phyloP scores from a whole-genome alignment of 2,888 invertebrate genomes.

The Lissocephala sabroskyi region DNA sequence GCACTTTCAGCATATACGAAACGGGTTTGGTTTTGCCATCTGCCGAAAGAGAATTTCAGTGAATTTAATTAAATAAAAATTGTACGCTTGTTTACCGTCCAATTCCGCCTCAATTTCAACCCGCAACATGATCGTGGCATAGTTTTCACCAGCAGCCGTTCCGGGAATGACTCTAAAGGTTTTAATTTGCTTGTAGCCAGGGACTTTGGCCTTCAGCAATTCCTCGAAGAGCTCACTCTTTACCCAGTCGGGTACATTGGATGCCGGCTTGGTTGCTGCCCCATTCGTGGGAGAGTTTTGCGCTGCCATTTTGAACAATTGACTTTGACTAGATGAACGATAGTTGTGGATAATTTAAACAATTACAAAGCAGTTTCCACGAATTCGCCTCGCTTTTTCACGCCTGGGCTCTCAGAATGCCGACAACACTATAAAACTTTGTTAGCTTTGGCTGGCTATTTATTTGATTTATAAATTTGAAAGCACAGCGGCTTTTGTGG shows the following conservation, averaged over 20 bases:
- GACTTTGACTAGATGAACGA: too few relatives aligned
- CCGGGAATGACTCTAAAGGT: constrained; percentile 26
- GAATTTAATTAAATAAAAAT: neutral
- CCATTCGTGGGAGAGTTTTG: too few relatives aligned
- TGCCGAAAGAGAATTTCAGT: neutral
- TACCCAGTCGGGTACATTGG: constrained; percentile 32
- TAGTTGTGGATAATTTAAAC: too few relatives aligned
- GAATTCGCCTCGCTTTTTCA: too few relatives aligned
- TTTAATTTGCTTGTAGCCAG: constrained; percentile 22
- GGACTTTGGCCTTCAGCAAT: constrained; percentile 23
- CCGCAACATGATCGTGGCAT: constrained; percentile 27
- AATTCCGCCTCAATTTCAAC: constrained; percentile 23
- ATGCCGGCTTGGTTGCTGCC: neutral
- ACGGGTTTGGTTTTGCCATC: constrained; percentile 16
- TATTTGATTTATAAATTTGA: too few relatives aligned
- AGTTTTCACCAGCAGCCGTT: constrained; percentile 33
- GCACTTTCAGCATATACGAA: constrained; percentile 21
- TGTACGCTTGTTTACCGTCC: constrained; percentile 8
- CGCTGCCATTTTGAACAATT: too few relatives aligned
- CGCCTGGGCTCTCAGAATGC: too few relatives aligned
- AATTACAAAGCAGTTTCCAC: too few relatives aligned
- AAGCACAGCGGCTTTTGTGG: too few relatives aligned
- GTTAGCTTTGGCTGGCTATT: too few relatives aligned
- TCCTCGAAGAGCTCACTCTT: constrained; percentile 27
- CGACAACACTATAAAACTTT: too few relatives aligned